phyloP scores from a whole-genome alignment of 2,113 vertebrate genomes.

The Rhombomys opimus region DNA sequence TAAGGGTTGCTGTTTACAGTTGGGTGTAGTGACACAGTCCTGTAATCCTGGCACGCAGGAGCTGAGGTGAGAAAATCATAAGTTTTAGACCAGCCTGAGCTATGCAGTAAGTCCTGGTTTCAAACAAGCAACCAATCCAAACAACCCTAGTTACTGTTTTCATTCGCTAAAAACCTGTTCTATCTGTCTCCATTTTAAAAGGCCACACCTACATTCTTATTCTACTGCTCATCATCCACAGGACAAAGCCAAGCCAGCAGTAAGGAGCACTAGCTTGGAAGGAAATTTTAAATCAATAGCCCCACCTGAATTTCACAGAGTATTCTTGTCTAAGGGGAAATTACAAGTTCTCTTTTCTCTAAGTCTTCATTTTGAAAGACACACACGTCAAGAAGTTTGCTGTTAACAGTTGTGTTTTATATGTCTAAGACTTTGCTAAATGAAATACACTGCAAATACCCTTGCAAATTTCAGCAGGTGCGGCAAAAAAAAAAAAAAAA shows the following conservation, averaged over 20 bases:
- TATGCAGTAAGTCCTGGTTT: neutral
- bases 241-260: neutral
- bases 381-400: neutral
- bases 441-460: slow-evolving; percentile 15
- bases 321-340: neutral
- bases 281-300: neutral
- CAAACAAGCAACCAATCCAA: neutral
- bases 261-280: neutral
- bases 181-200: neutral
- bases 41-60: neutral
- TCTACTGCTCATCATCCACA: neutral
- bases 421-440: neutral
- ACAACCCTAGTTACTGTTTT: neutral
- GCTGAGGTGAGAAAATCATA: neutral
- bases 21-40: neutral
- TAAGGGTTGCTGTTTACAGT: neutral
- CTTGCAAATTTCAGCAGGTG: neutral
- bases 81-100: neutral
- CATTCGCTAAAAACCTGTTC: neutral
- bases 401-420: neutral
- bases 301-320: neutral
- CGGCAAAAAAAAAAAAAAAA: neutral
- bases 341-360: neutral
- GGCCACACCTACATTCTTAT: neutral
- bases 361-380: slow-evolving; percentile 16